Evolutionary conservation across 2,888 invertebrate genomes (phyloP).

Genomic region (Urechis unicinctus): DNA sequence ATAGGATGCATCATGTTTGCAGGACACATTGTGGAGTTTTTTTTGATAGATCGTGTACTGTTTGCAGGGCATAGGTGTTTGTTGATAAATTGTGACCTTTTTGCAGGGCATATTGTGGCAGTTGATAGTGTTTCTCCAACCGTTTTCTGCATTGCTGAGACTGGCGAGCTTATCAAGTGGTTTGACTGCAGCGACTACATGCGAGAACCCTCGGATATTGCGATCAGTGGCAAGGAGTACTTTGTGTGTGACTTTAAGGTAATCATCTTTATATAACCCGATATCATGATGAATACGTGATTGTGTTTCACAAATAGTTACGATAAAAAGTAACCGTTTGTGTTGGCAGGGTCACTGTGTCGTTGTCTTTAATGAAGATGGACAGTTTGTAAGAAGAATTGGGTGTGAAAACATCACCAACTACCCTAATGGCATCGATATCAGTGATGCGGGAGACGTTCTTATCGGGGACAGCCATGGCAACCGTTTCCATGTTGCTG

Average conservation of each 20-base stretch:
- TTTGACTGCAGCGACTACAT: slow-evolving; percentile 97
- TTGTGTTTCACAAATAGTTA: neutral
- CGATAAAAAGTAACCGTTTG: neutral
- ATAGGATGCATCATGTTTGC: neutral
- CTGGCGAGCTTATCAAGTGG: slow-evolving; percentile 88
- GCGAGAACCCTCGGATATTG: slow-evolving; percentile 95
- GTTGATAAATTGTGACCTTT: too few species aligned
- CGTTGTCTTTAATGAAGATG: slow-evolving; percentile 82
- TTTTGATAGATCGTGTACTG: neutral
- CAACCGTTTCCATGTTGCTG: slow-evolving; percentile 94
- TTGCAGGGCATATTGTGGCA: slow-evolving; percentile 73
- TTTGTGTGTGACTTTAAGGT: slow-evolving; percentile 94
- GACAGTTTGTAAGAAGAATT: slow-evolving; percentile 81
- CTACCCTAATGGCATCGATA: slow-evolving; percentile 96
- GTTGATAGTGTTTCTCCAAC: slow-evolving; percentile 96
- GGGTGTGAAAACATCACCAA: slow-evolving; percentile 93
- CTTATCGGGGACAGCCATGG: slow-evolving; percentile 95
- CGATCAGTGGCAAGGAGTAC: slow-evolving; percentile 79
- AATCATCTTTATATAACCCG: slow-evolving; percentile 1
- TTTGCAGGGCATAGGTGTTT: too few species aligned
- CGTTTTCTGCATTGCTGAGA: slow-evolving; percentile 86
- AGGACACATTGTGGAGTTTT: neutral
- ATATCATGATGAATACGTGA: neutral
- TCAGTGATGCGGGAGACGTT: slow-evolving; percentile 93
- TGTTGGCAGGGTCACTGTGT: slow-evolving; percentile 75